Percentiles rank a stretch among this genome's conserved stretches.
phyloP scores from a whole-genome alignment of 1,140 invertebrate genomes.

The Microplitis demolitor region DNA sequence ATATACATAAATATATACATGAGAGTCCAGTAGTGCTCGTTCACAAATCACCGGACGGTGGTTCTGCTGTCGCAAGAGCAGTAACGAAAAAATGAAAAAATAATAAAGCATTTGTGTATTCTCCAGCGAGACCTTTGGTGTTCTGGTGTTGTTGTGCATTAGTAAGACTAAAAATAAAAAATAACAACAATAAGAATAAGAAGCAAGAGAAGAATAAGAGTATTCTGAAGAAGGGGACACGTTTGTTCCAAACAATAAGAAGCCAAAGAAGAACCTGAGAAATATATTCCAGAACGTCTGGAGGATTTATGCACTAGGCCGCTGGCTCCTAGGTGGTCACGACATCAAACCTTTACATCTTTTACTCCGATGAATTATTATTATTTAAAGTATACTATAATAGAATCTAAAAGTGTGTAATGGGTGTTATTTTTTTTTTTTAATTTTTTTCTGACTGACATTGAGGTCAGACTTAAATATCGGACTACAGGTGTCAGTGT shows the following conservation, averaged over 20 bases:
- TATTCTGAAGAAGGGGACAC: background rate
- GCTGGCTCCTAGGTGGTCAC: background rate
- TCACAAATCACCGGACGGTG: conserved; percentile 1
- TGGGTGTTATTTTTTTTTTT: background rate
- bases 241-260: conserved; percentile 2
- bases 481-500: too few relatives aligned
- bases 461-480: too few relatives aligned
- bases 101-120: conserved; percentile 8
- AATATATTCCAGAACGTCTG: background rate
- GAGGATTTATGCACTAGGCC: background rate
- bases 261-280: background rate
- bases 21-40: background rate
- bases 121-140: too few relatives aligned
- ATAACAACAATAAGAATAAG: background rate
- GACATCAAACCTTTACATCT: background rate
- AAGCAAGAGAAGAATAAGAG: background rate
- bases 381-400: too few relatives aligned
- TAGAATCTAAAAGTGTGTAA: background rate
- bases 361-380: background rate
- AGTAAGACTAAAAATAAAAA: background rate
- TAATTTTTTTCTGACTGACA: background rate
- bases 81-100: background rate
- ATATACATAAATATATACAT: too few relatives aligned
- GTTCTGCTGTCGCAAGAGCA: conserved; percentile 4
- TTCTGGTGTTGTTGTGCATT: too few relatives aligned